Percentiles rank a stretch among this genome's conserved stretches.
phyloP scores from a whole-genome alignment of 2,797 vertebrate species.

The Lithobates sylvaticus region DNA sequence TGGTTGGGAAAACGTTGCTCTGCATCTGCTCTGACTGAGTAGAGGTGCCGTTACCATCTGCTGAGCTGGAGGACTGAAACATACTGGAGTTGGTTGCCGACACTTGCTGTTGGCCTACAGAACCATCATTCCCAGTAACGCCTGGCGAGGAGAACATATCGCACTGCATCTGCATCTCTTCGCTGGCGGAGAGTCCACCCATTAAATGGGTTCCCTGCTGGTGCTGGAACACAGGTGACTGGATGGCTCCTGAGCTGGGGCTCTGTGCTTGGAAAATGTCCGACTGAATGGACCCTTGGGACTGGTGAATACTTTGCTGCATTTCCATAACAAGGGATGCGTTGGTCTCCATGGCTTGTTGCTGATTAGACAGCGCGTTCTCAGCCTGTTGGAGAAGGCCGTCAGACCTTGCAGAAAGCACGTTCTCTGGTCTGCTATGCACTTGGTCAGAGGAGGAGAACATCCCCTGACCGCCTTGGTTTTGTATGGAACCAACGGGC shows the following conservation, averaged over 20 bases:
- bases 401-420: conserved; percentile 76
- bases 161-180: conserved; percentile 91
- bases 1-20: conserved; percentile 78
- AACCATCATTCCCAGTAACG: conserved; percentile 78
- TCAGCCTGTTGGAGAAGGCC: conserved; percentile 79
- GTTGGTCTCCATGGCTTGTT: conserved; percentile 81
- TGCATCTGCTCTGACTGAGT: conserved; percentile 79
- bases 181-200: conserved; percentile 70
- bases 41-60: conserved; percentile 75
- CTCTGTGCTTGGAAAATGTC: conserved; percentile 88
- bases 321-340: conserved; percentile 83
- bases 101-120: conserved; percentile 81
- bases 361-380: conserved; percentile 74
- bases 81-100: conserved; percentile 75
- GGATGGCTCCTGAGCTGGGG: conserved; percentile 76
- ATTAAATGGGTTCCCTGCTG: conserved; percentile 79
- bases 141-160: conserved; percentile 83
- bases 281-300: conserved; percentile 86
- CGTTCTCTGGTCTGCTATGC: conserved; percentile 75
- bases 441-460: conserved; percentile 78
- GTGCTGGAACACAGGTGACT: conserved; percentile 80
- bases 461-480: conserved; percentile 72
- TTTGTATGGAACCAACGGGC: conserved; percentile 81
- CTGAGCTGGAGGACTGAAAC: conserved; percentile 80
- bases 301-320: conserved; percentile 80